A percentile compares a stretch with the other conserved stretches of the same genome.
These are phyloP conservation scores for Epizoanthus rinbou DNA, from an alignment of 92 coral and sea anemone species.

Conservation along the genomic window DNA sequence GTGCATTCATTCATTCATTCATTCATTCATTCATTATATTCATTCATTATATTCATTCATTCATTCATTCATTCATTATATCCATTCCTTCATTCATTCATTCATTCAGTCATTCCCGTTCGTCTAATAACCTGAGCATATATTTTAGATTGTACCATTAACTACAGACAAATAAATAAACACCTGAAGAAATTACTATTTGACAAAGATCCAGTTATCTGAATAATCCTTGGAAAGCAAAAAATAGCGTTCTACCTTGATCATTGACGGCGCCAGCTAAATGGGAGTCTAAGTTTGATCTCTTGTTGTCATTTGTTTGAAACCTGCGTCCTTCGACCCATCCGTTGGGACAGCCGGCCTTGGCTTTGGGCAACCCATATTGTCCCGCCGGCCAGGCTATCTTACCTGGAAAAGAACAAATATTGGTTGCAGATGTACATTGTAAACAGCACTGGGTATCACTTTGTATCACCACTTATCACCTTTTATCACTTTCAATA, in stretches of 20 bases:
- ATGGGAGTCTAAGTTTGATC: conserved; percentile 62
- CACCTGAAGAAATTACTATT: no score
- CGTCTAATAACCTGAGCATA: no score
- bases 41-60: no score
- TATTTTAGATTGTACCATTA: no score
- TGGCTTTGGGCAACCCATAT: conserved; percentile 81
- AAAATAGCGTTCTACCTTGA: conserved; percentile 55
- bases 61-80: no score
- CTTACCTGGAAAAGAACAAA: conserved; percentile 38
- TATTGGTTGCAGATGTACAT: not conserved
- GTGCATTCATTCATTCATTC: no score
- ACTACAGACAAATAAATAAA: no score
- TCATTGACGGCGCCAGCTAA: conserved; percentile 67
- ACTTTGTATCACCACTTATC: not conserved
- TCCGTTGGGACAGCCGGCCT: conserved; percentile 76
- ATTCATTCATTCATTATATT: no score
- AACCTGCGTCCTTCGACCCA: conserved; percentile 85
- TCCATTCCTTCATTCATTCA: no score
- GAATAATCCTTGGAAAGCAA: not conserved
- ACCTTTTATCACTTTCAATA: not conserved
- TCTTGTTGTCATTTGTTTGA: conserved; percentile 52
- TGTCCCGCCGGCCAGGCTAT: conserved; percentile 78
- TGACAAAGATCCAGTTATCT: not conserved
- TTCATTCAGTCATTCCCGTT: no score
- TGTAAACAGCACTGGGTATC: not conserved